Percentiles rank a stretch among this genome's conserved stretches.
Evolutionary conservation across 2,113 vertebrate species (phyloP).

Genomic region (Macrotis lagotis): DNA sequence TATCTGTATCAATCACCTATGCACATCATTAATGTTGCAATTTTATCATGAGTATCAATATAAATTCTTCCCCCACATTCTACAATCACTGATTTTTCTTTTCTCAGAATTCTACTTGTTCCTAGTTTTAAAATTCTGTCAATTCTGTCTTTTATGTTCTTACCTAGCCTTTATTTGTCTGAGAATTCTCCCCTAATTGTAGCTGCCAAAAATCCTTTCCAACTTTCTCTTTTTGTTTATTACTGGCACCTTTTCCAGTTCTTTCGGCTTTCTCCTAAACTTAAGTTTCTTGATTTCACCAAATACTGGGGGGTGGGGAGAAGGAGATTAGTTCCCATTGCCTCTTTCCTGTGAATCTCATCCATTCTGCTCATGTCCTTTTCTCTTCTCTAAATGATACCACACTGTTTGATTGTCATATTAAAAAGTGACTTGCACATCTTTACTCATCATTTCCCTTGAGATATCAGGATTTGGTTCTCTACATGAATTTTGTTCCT

Average conservation of each 20-base stretch:
- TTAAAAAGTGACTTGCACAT: background rate
- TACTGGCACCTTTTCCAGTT: background rate
- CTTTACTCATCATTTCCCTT: background rate
- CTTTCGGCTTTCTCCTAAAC: background rate
- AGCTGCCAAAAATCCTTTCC: background rate
- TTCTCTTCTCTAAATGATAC: background rate
- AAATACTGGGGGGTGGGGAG: no score
- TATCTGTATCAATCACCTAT: no score
- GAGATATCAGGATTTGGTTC: background rate
- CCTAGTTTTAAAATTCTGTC: background rate
- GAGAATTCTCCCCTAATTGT: background rate
- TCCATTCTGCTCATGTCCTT: background rate
- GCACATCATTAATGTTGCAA: no score
- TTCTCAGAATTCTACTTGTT: background rate
- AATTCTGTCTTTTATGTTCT: background rate
- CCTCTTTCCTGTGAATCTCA: background rate
- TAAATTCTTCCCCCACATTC: background rate
- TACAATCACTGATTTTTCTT: background rate
- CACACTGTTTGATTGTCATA: background rate
- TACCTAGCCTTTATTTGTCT: background rate
- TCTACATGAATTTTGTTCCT: background rate
- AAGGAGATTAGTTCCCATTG: background rate
- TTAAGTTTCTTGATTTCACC: background rate
- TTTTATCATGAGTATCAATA: no score
- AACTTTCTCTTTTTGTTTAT: background rate